Conservation (phyloP, 37 sponge, comb jelly and placozoan species). For the Spongilla lacustris region DNA sequence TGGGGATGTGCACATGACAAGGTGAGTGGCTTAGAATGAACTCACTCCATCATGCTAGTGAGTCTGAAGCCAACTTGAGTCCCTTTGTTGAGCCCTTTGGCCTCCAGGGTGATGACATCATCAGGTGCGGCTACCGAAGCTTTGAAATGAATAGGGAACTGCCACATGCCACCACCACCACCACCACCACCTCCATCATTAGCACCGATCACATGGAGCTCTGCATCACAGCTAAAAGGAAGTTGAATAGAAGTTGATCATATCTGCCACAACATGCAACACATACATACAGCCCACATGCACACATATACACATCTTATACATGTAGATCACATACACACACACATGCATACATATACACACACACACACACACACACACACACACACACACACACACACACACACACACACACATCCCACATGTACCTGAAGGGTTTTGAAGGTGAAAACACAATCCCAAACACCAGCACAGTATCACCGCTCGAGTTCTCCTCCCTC, state of each 20-base stretch:
- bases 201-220: constrained; percentile 46
- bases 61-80: constrained; percentile 67
- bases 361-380: no score
- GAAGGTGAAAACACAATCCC: constrained; percentile 69
- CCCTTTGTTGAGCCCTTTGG: constrained; percentile 66
- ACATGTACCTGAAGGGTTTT: constrained; percentile 75
- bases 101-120: constrained; percentile 74
- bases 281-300: constrained; percentile 36
- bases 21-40: neutral
- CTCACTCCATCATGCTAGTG: constrained; percentile 74
- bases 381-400: no score
- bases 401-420: neutral
- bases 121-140: constrained; percentile 67
- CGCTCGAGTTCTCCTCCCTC: neutral
- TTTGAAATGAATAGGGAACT: constrained; percentile 58
- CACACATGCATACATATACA: no score
- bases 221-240: constrained; percentile 56
- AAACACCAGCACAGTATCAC: constrained; percentile 39
- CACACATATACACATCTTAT: constrained; percentile 3
- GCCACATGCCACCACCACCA: constrained; percentile 75
- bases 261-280: constrained; percentile 22
- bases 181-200: neutral
- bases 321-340: neutral
- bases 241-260: constrained; percentile 5
- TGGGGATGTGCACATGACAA: neutral